Base-by-base conservation (phyloP, 2,113 vertebrate genomes). In the Peromyscus polionotus region DNA sequence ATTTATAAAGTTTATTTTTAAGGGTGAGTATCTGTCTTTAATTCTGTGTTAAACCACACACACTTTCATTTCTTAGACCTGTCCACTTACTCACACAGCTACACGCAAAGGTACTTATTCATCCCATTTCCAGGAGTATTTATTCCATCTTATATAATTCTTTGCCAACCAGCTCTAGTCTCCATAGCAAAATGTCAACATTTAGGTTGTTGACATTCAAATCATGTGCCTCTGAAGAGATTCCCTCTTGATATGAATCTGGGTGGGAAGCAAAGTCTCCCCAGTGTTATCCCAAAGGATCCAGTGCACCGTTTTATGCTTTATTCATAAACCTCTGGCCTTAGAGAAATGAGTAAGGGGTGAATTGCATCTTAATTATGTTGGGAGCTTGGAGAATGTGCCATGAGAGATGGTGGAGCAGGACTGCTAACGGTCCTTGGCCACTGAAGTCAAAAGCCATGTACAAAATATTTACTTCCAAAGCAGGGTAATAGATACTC, bases 11-110 rank as follows among this genome's bases (percentile, higher is more conserved):
- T 42, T 91, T 72, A 87, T 79, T 84, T 94, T 91, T 86, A 85
- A 93, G 42, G 45, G 26, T 72, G 39, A 94, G 73, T 86, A 91
- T 39, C 65, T 95, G 16, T 48, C 84, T 92, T 94, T 24, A 67
- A 0, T 73, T 88, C 42, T 88, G 13, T 92, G 63, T n/a, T 7
- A 92, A 92, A 36, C n/a, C 48, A 88, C 39, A 33, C n/a, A 57
- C 36, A 19, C 5, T 93, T 92, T 20, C 36, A 68, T 68, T 86
- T 87, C 42, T 77, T 67, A n/a, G 39, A 45, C 22, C 22, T 95
- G 3, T 54, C 10, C 16, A 73, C 3, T 24, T 51, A 13, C 28
- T 63, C 57, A 36, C 20, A 45, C 28, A 93, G 36, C 19, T 39
- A 5, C 4, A 19, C 12, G 65, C 14, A 76, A 39, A 14, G 26